These are phyloP conservation scores for Lithophane socia DNA, from an alignment of 2,888 invertebrate species.

Conservation along the genomic window DNA sequence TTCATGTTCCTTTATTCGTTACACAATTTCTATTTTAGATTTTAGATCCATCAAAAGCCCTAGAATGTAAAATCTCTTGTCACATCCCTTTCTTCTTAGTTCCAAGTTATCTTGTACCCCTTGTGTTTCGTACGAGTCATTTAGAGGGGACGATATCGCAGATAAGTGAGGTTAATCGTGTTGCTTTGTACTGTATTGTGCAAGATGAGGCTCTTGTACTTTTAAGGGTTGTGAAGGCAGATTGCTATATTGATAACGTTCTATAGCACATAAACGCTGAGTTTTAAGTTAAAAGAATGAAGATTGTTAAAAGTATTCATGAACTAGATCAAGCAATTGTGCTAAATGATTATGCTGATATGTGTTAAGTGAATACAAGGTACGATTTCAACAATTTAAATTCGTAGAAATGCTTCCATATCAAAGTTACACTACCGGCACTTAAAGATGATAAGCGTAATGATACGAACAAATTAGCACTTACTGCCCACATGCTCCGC, in stretches of 20 bases:
- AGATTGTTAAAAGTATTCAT: conserved; percentile 1
- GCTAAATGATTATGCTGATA: background rate
- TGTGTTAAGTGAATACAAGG: background rate
- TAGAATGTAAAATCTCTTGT: background rate
- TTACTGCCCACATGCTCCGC: conserved; percentile 36
- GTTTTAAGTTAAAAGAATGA: background rate
- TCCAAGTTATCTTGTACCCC: conserved; percentile 47
- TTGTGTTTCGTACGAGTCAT: conserved; percentile 65
- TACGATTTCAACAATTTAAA: background rate
- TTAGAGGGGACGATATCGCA: conserved; percentile 61
- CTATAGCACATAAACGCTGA: background rate
- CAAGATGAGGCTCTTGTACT: conserved; percentile 39
- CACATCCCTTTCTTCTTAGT: conserved; percentile 31
- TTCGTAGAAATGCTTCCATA: conserved; percentile 10
- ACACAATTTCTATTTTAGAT: background rate
- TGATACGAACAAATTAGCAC: conserved; percentile 46
- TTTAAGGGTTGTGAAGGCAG: conserved; percentile 31
- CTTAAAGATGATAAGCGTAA: conserved; percentile 35
- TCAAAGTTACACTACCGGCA: background rate
- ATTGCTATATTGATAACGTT: conserved; percentile 34
- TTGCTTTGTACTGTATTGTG: conserved; percentile 57
- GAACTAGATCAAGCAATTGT: background rate
- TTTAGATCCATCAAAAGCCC: background rate
- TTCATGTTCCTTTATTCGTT: background rate
- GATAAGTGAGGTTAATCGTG: conserved; percentile 67